Conservation (phyloP, 2,888 invertebrate species). For the Pteria penguin region DNA sequence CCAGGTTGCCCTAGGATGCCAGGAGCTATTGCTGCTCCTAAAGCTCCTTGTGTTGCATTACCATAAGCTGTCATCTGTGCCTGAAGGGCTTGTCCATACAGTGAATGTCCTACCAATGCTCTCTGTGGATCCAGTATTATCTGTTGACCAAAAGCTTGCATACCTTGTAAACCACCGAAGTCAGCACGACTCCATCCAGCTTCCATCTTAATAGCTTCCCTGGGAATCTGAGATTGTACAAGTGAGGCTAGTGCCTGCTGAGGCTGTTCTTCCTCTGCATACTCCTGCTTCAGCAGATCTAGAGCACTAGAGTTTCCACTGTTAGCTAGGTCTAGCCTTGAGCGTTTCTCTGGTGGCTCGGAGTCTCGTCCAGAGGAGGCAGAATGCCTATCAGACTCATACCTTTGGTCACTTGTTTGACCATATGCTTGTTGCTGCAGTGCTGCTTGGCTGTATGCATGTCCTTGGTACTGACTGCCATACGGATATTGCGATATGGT, state of each 20-base stretch:
- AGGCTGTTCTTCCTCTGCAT: conserved; percentile 64
- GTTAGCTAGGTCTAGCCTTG: conserved; percentile 53
- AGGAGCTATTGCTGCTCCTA: background rate
- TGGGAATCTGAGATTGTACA: conserved; percentile 6
- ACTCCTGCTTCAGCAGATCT: conserved; percentile 77
- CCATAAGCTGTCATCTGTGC: background rate
- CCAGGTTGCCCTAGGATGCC: background rate
- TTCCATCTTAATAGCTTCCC: conserved; percentile 45
- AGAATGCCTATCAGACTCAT: conserved; percentile 10
- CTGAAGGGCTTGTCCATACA: conserved; percentile 1
- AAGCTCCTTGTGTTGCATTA: background rate
- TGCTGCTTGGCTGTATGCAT: background rate
- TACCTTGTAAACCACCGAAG: conserved; percentile 28
- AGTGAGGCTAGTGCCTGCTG: conserved; percentile 7
- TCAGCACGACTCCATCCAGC: conserved; percentile 44
- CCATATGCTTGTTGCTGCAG: conserved; percentile 6
- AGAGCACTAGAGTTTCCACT: conserved; percentile 64
- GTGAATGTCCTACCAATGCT: background rate
- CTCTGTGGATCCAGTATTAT: background rate
- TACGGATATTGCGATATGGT: conserved; percentile 12
- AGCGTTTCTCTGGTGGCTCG: conserved; percentile 66
- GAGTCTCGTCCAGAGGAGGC: conserved; percentile 13
- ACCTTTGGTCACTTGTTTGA: conserved; percentile 11
- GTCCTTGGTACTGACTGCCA: conserved; percentile 16
- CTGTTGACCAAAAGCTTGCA: conserved; percentile 21